Percentiles rank a stretch among this genome's conserved stretches.
phyloP scores from a whole-genome alignment of 1,140 invertebrate species.

The Saccostrea glomerata region DNA sequence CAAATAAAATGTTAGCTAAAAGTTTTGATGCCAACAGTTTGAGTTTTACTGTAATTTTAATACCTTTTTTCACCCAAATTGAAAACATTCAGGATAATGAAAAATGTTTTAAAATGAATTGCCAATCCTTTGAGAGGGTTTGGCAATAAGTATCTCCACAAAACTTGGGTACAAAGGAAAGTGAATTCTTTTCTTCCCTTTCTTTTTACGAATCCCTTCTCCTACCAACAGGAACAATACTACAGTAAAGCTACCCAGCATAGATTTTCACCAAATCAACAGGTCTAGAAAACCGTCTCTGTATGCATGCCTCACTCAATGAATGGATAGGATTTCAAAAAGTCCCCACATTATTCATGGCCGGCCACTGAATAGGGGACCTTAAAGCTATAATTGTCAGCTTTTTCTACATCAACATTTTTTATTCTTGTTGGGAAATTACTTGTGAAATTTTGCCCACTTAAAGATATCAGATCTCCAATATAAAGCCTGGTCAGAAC shows the following conservation, averaged over 20 bases:
- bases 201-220: background rate
- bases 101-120: background rate
- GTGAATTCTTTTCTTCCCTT: background rate
- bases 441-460: conserved; percentile 35
- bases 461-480: conserved; percentile 34
- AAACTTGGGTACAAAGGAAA: background rate
- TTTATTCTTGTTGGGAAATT: conserved; percentile 37
- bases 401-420: conserved; percentile 28
- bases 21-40: background rate
- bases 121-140: background rate
- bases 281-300: background rate
- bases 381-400: conserved; percentile 16
- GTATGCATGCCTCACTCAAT: background rate
- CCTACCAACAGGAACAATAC: background rate
- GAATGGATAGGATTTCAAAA: conserved; percentile 26
- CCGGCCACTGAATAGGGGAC: background rate
- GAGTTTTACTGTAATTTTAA: background rate
- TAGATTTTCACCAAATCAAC: conserved; percentile 29
- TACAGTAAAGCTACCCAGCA: background rate
- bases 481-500: background rate
- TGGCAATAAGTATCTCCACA: background rate
- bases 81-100: background rate
- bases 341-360: background rate
- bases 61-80: background rate
- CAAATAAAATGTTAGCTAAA: background rate